Evolutionary conservation across 2,888 invertebrate species (phyloP), one percentile per base, ranked within the genome.

Genomic region (Schizotus pectinicornis): DNA sequence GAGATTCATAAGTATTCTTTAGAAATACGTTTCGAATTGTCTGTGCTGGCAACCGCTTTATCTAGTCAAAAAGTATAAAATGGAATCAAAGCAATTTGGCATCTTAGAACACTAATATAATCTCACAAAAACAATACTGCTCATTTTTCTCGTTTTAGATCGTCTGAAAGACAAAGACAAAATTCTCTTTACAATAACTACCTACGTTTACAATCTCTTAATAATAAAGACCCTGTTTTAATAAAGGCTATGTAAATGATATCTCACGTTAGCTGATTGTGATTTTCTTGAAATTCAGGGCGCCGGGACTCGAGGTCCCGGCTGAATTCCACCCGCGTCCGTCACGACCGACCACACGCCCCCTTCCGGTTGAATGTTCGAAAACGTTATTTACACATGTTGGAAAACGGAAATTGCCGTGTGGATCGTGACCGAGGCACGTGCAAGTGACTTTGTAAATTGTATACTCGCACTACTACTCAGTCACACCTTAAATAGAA

Each of bases 221-320:
- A 74, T 76, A 76, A 77, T 77, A 74, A 77, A 75, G 78, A 79
- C 80, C 80, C 79, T 79, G 79, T 80, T 79, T 80, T 69, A 72
- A 75, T 76, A 76, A 79, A 80, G 79, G 80, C 79, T 79, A 72
- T 76, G 75, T 72, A 77, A 77, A 77, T 72, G 75, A 77, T 78
- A 68, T 73, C 70, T 74, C 71, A 72, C 74, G 72, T 74, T 73
- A 73, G 72, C 73, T 77, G 75, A 76, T 77, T 77, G 75, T 71
- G 64, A 67, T 64, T 65, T 46, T 42, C 30, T 42, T 65, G 62
- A 64, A 66, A 65, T 71, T 71, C 70, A 71, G 72, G 73, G 72
- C 59, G 66, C 64, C 56, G 35, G 35, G 52, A 12, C 14, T 7
- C 30, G 35, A n/a, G 22, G 38, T 14, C 47, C 45, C 36, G 47